Base-by-base conservation (phyloP, 1,140 invertebrate genomes). In the Trichonephila clavata region DNA sequence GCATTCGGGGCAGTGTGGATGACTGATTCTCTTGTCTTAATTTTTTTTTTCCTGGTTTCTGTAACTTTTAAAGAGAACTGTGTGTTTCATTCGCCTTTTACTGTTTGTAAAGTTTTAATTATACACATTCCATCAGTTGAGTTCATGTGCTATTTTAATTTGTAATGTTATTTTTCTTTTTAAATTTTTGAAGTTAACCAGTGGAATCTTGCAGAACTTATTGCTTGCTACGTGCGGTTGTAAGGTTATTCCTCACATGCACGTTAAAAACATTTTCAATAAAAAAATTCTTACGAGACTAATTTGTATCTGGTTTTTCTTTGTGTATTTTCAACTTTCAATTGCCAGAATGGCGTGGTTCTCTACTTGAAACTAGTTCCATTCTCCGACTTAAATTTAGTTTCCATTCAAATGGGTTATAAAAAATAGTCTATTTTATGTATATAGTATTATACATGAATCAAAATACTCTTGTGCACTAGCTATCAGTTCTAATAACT, bases 261-360 rank as follows among this genome's bases (percentile, higher is more conserved):
- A 92, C 90, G 90, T 92, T 92, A 92, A 86, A 83, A 86, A 83
- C 63, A 86, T 92, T 92, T 92, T 92, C 90, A 92, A 92, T 92
- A 92, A 92, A 92, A 39, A 92, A 39, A 77, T 57, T 80, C 71
- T 77, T 59, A 24, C 60, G 71, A 90, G 71, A 80, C 65, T 77
- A 90, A 59, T 43, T n/a, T 90, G 39, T 80, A 27, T 80, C n/a
- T 65, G 63, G n/a, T 24, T n/a, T 68, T 68, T 68, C 65, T 68
- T 68, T 68, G 65, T 68, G 65, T 50, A n/a, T n/a, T n/a, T n/a
- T n/a, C n/a, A n/a, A n/a, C n/a, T n/a, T n/a, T n/a, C n/a, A n/a
- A n/a, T n/a, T n/a, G n/a, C n/a, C n/a, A n/a, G n/a, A n/a, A n/a
- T n/a, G n/a, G n/a, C n/a, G n/a, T n/a, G n/a, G n/a, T n/a, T n/a